Evolutionary conservation across 1,140 invertebrate species (phyloP), one percentile per base, ranked within the genome.

Genomic region (Calycopis cecrops): DNA sequence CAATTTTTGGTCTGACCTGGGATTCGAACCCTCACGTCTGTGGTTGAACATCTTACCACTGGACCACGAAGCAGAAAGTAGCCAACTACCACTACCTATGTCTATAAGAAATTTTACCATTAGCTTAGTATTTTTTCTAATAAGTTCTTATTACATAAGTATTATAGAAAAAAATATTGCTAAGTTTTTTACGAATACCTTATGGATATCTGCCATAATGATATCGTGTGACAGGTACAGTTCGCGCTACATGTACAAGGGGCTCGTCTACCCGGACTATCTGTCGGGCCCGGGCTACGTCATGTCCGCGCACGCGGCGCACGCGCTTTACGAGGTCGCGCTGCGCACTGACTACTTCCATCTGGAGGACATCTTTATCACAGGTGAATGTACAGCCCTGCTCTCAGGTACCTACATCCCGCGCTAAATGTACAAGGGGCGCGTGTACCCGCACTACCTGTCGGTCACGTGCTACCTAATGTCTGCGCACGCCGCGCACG

Each of bases 361-460:
- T 71, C 76, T 96, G 16, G 96, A 97, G 75, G 96, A 97, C 73
- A 93, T 97, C 48, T 97, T 93, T 74, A 90, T 97, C 11, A 97
- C 95, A 6, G 96, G 95, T 90, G 66, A 79, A n/a, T n/a, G n/a
- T n/a, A n/a, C n/a, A n/a, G 71, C 6, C 21, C 2, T 28, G 2
- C 21, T 28, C 9, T 4, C 66, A 93, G 92, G 92, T 94, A 93
- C n/a, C n/a, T n/a, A n/a, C 78, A 91, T 92, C 52, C 95, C 95
- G 6, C 91, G 91, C 9, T 96, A 95, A 71, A 93, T 97, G 91
- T 97, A 92, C 73, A 77, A 89, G 1, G 91, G 90, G 0, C 84
- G 89, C 57, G 88, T 90, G 12, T 97, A 96, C 88, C 95, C 95
- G 4, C 91, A 92, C 59, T 97, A 97, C 85, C 80, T 97, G 51